Conservation (phyloP, 1,140 invertebrate genomes). For the Ceratina japonica region DNA sequence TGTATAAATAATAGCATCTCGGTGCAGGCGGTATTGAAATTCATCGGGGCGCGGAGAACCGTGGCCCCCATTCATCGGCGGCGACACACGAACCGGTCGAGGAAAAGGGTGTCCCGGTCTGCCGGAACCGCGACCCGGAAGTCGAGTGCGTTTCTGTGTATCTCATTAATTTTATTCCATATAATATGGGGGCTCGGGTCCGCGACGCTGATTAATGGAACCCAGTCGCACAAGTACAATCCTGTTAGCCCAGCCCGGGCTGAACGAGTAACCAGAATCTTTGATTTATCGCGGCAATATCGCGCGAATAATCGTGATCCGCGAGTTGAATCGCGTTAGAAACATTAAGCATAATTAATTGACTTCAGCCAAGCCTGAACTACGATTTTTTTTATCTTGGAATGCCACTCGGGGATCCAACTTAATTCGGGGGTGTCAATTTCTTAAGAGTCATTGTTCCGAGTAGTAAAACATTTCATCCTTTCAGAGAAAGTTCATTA, state of each 20-base stretch:
- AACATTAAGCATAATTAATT: slow-evolving; percentile 58
- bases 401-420: not conserved
- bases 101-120: slow-evolving; percentile 57
- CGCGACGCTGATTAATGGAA: slow-evolving; percentile 76
- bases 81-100: slow-evolving; percentile 39
- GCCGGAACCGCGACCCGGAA: slow-evolving; percentile 73
- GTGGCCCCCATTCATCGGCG: slow-evolving; percentile 44
- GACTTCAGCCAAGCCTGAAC: slow-evolving; percentile 12
- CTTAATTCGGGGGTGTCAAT: no score
- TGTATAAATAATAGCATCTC: slow-evolving; percentile 9
- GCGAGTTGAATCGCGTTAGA: slow-evolving; percentile 23
- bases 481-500: no score
- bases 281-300: slow-evolving; percentile 63
- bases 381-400: not conserved
- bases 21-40: slow-evolving; percentile 27
- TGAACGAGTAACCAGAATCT: slow-evolving; percentile 54
- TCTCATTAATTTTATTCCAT: slow-evolving; percentile 80
- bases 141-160: slow-evolving; percentile 80
- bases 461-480: no score
- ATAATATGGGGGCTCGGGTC: slow-evolving; percentile 71
- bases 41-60: slow-evolving; percentile 26
- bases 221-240: slow-evolving; percentile 53
- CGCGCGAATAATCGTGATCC: slow-evolving; percentile 52
- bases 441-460: no score
- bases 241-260: slow-evolving; percentile 14